Base-by-base conservation (phyloP, 37 sponge, comb jelly and placozoan species). In the Halisarca cf. caerulea region DNA sequence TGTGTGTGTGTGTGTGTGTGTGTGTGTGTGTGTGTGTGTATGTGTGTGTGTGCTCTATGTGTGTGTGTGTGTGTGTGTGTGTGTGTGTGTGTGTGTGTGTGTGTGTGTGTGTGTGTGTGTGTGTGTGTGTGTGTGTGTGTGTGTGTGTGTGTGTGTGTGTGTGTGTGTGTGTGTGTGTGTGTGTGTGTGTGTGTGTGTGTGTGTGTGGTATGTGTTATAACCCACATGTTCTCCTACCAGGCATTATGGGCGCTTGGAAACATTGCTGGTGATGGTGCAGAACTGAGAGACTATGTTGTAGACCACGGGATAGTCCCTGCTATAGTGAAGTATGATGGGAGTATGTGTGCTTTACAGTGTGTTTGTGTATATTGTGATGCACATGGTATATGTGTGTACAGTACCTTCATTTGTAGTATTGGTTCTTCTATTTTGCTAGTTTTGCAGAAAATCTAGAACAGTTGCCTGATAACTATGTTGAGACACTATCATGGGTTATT, bases 231-330 rank as follows among this genome's bases (percentile, higher is more conserved):
- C 30, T 28, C 25, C 15, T 15, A 7, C 6, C 84, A 91, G 85
- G 88, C 88, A 7, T 57, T 91, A 11, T 91, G 92, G 92, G 92
- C 88, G 0, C 80, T 91, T 36, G 92, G 92, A 0, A 91, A 91
- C 79, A 91, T 91, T 35, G 80, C 85, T 35, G 92, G 92, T 25
- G 92, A 91, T 59, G 83, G 88, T 32, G 80, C 88, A 6, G 88
- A 87, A 58, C 84, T 90, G 43, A 70, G 92, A 34, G 92, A 91
- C 38, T 77, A 77, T 45, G 87, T 90, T 9, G 44, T 90, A n/a
- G 36, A 43, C 24, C 59, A 72, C 1, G 78, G 82, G 20, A 47
- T 55, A 2, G 77, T 89, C 9, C 82, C 83, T 30, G 69, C 69
- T 30, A 34, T 68, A 34, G 33, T 34, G 7, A 27, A 34, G 69